Base-by-base conservation (phyloP, 2,797 vertebrate genomes). In the Melanotaenia trifasciata region DNA sequence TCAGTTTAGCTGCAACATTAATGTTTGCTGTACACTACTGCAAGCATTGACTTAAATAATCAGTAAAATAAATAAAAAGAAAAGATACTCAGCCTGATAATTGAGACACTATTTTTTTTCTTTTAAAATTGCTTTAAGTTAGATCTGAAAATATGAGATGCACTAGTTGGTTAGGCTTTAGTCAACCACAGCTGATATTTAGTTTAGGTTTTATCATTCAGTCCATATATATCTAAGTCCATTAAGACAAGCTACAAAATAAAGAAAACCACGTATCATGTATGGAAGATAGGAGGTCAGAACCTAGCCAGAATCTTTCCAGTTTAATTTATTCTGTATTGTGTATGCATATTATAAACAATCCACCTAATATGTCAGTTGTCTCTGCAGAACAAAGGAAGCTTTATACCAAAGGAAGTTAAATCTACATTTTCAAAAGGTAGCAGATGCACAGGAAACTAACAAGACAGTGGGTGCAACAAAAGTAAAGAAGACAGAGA, bases 401-500 rank as follows among this genome's bases (percentile, higher is more conserved):
- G 24, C 16, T 62, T 20, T 22, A 18, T 28, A 36, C 3, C 2
- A 20, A 28, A 14, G 11, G 22, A 53, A 26, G 22, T 59, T 18
- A 50, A 47, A 36, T 35, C 6, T 20, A 60, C 2, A 12, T 56
- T 75, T 67, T 16, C 51, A 38, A 47, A 24, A 35, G 22, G 64
- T 45, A 10, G 22, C 22, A 74, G 61, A 72, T 10, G 40, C 50
- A 26, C 22, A 24, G 22, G 58, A 38, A 58, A 45, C 20, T 20
- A n/a, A 16, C 3, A 53, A 58, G 67, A 11, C 3, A 12, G 50
- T 22, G 50, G 50, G 50, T 53, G 50, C 50, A 53, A 26, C 11
- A 67, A 59, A 80, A 62, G 58, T 32, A 16, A 13, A 69, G 43
- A 60, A 62, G 38, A 58, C 62, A 60, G 12, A 28, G 38, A 66